phyloP scores from a whole-genome alignment of 2,113 vertebrate genomes.

The Casuarius casuarius region DNA sequence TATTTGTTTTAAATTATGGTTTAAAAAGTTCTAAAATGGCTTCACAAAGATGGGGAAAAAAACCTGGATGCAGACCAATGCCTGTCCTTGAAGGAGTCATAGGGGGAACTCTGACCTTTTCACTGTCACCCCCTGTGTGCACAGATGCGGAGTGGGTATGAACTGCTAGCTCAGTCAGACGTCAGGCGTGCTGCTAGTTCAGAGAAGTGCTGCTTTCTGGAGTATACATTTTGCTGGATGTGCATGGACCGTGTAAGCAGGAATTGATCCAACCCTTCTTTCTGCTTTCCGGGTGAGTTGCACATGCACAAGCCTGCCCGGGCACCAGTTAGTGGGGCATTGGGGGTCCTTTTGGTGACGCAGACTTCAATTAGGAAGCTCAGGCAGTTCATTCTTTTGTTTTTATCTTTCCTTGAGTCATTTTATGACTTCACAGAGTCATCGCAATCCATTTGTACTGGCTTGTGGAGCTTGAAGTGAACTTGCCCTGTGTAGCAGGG shows the following conservation, averaged over 20 bases:
- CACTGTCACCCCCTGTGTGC: not conserved
- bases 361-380: not conserved
- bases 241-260: not conserved
- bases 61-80: not conserved
- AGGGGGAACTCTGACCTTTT: not conserved
- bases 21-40: not conserved
- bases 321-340: rapidly evolving
- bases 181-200: not conserved
- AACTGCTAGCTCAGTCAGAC: not conserved
- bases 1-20: not conserved
- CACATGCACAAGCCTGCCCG: rapidly evolving
- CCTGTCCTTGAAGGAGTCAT: not conserved
- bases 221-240: not conserved
- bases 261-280: not conserved
- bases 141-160: not conserved
- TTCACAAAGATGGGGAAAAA: not conserved
- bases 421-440: not conserved
- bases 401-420: not conserved
- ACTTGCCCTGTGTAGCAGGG: not conserved
- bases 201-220: not conserved
- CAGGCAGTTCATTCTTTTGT: not conserved
- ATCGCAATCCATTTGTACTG: not conserved
- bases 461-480: not conserved
- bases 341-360: rapidly evolving
- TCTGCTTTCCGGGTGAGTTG: not conserved